Base-by-base conservation (phyloP, 2,888 invertebrate species). In the Andrena dorsata region DNA sequence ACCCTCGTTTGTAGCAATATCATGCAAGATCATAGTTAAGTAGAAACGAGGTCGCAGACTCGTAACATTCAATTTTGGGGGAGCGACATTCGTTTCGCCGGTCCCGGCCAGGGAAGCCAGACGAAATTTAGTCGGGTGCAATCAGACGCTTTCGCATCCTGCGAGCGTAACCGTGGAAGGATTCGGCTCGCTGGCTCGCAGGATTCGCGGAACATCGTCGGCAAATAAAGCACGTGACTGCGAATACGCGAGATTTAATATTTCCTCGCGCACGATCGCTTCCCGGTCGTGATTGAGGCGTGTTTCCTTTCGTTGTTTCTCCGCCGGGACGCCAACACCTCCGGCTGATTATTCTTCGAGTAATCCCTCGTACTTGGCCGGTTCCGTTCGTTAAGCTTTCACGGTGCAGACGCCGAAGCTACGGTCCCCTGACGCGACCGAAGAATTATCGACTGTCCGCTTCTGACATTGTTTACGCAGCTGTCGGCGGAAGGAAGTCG, bases 21-120 rank as follows among this genome's bases (percentile, higher is more conserved):
- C 85, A 61, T 68, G 88, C 84, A 69, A 89, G 83, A 83, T 89
- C 76, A 81, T 78, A 83, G 87, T 88, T 88, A 87, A 82, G 79
- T 69, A 80, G 66, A 81, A 89, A 85, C 82, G 80, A 76, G 87
- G 78, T 78, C 68, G 68, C 47, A 58, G 66, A 58, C 68, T 61
- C 63, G 71, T 61, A 30, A 79, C 74, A 74, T 82, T 81, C 83
- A 88, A 86, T 88, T 86, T 88, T 69, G 64, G 28, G 41, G 63
- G 49, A 66, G 51, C 66, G 58, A 76, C 71, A 70, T 71, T 69
- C 79, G 75, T 84, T 76, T 80, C 80, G 80, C 23, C 41, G 56
- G 30, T 20, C 71, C 58, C 32, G 60, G 2, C 26, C 35, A 47
- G 61, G 56, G 64, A 35, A 28, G 51, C 58, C 63, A 23, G 72